A percentile compares a stretch with the other conserved stretches of the same genome.
These are phyloP conservation scores for Chaitophorus viminalis DNA, from an alignment of 2,888 invertebrate species.

Conservation along the genomic window DNA sequence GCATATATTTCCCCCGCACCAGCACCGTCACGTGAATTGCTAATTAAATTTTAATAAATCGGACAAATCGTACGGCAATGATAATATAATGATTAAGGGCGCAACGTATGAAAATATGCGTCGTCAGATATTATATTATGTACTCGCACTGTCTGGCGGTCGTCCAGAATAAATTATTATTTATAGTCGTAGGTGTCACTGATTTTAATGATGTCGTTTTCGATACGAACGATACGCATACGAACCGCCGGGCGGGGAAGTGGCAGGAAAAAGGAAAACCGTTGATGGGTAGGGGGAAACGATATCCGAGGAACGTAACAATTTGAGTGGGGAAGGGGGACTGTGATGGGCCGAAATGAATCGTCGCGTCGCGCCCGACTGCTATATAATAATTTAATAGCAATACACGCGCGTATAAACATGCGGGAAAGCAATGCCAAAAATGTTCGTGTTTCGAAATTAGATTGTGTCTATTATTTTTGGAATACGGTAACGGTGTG, in stretches of 20 bases:
- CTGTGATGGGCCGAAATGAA: neutral
- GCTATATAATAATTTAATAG: neutral
- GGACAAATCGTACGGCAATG: neutral
- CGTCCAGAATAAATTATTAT: conserved; percentile 52
- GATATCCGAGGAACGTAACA: neutral
- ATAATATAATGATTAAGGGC: conserved; percentile 2
- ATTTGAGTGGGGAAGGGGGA: neutral
- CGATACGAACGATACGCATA: neutral
- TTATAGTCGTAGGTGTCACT: conserved; percentile 51
- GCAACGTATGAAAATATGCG: conserved; percentile 11
- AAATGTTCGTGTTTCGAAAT: conserved; percentile 17
- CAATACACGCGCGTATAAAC: neutral
- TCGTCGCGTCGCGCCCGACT: no score
- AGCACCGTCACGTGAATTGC: neutral
- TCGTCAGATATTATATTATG: conserved; percentile 23
- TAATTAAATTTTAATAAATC: conserved; percentile 24
- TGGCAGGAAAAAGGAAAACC: neutral
- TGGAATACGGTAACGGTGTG: neutral
- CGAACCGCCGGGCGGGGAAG: neutral
- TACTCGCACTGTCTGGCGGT: conserved; percentile 2
- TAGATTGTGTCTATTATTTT: conserved; percentile 17
- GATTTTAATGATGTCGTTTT: conserved; percentile 9
- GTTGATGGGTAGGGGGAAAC: neutral
- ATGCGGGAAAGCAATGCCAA: neutral
- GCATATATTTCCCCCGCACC: neutral